Conservation (phyloP, 2,113 vertebrate genomes). For the Dipodomys spectabilis region DNA sequence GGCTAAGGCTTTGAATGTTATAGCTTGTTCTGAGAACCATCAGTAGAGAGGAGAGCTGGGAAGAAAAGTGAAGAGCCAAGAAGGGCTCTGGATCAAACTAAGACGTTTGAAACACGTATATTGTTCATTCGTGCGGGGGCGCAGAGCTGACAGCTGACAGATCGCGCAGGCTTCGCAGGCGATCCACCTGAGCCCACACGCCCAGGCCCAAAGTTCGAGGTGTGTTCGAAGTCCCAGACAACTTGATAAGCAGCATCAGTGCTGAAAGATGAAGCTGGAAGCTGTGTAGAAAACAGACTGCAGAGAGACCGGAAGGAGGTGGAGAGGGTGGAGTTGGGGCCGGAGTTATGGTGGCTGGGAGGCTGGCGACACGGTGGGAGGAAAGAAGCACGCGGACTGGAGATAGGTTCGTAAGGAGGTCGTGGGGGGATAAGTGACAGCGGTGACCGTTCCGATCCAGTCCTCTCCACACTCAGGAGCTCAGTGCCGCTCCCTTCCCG, state of each 20-base stretch:
- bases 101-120: too few relatives aligned
- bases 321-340: not conserved
- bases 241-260: not conserved
- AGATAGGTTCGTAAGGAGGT: not conserved
- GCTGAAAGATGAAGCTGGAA: not conserved
- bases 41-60: not conserved
- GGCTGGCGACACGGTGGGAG: not conserved
- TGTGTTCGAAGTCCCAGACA: slow-evolving; percentile 33
- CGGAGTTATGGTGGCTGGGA: not conserved
- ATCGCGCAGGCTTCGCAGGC: too few relatives aligned
- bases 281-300: not conserved
- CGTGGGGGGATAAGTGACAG: not conserved
- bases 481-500: too few relatives aligned
- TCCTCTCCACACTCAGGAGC: too few relatives aligned
- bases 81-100: not conserved
- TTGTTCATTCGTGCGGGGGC: not conserved
- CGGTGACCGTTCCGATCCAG: not conserved
- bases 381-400: not conserved
- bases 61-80: not conserved
- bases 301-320: not conserved
- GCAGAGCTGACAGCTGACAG: not conserved
- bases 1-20: not conserved
- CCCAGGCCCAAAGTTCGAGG: not conserved
- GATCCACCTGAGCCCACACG: too few relatives aligned
- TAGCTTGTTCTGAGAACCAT: slow-evolving; percentile 36